Conservation (phyloP, 2,888 invertebrate genomes). For the Thelaira solivaga region DNA sequence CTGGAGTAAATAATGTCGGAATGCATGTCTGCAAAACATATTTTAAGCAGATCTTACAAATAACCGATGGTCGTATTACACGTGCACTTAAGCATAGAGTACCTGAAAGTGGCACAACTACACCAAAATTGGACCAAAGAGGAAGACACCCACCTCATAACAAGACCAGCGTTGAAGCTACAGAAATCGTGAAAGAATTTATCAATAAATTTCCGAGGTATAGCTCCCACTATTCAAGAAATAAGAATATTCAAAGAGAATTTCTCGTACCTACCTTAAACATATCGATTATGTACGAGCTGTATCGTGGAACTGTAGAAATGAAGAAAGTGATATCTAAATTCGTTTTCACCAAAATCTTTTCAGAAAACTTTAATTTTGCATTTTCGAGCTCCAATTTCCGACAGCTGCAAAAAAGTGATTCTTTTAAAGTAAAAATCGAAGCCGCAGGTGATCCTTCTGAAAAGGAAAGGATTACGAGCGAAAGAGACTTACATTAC, state of each 20-base stretch:
- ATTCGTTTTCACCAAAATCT: slow-evolving; percentile 49
- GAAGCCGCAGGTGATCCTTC: slow-evolving; percentile 34
- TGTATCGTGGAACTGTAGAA: slow-evolving; percentile 35
- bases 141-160: slow-evolving; percentile 13
- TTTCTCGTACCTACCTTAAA: slow-evolving; percentile 38
- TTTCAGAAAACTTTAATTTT: slow-evolving; percentile 60
- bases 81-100: slow-evolving; percentile 20
- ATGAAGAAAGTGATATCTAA: slow-evolving; percentile 12
- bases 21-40: slow-evolving; percentile 1
- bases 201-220: slow-evolving; percentile 45
- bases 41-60: slow-evolving; percentile 16
- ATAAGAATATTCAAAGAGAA: slow-evolving; percentile 46
- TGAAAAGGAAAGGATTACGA: slow-evolving; percentile 21
- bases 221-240: slow-evolving; percentile 43
- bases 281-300: slow-evolving; percentile 37
- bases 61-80: slow-evolving; percentile 20
- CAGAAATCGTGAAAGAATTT: slow-evolving; percentile 34
- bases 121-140: slow-evolving; percentile 13
- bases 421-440: slow-evolving; percentile 30
- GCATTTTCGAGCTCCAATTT: slow-evolving; percentile 53
- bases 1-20: slow-evolving; percentile 25
- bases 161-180: slow-evolving; percentile 25
- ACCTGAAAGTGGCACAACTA: slow-evolving; percentile 10
- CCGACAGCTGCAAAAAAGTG: slow-evolving; percentile 46
- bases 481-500: slow-evolving; percentile 46